Evolutionary conservation across 1,140 invertebrate species (phyloP).

Genomic region (Drosophila ohnishii): DNA sequence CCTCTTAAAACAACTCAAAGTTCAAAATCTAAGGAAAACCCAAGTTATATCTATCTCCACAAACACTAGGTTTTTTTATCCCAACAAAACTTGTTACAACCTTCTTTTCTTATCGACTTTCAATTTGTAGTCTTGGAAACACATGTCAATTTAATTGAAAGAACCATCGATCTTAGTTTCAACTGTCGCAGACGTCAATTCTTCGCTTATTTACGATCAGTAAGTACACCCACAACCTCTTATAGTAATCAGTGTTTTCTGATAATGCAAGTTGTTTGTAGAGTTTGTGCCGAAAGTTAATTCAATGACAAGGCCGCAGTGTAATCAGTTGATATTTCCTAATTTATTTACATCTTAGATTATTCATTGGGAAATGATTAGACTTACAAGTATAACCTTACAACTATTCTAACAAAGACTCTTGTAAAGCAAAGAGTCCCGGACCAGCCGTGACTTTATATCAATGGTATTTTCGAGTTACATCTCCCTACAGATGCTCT

Average conservation of each 20-base stretch:
- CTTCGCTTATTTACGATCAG: slow-evolving; percentile 21
- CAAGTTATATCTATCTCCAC: neutral
- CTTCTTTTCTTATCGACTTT: slow-evolving; percentile 8
- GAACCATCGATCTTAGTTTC: slow-evolving; percentile 33
- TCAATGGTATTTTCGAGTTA: slow-evolving; percentile 11
- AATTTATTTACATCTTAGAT: slow-evolving; percentile 29
- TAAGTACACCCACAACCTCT: slow-evolving; percentile 12
- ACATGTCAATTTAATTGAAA: slow-evolving; percentile 40
- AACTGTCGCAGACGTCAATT: slow-evolving; percentile 21
- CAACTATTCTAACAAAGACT: slow-evolving; percentile 1
- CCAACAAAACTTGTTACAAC: neutral
- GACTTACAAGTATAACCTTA: slow-evolving; percentile 8
- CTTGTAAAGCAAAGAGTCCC: slow-evolving; percentile 12
- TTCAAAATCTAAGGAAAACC: neutral
- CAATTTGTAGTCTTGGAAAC: slow-evolving; percentile 7
- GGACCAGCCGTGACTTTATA: slow-evolving; percentile 31
- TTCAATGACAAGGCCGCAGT: slow-evolving; percentile 8
- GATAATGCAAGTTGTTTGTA: slow-evolving; percentile 10
- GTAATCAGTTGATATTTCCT: slow-evolving; percentile 1
- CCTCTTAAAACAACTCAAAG: slow-evolving; percentile 6
- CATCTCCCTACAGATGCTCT: neutral
- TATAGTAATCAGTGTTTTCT: slow-evolving; percentile 15
- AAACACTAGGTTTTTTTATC: slow-evolving; percentile 3
- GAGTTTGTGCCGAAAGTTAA: neutral
- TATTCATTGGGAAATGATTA: slow-evolving; percentile 15